Percentiles rank a stretch among this genome's conserved stretches.
Conservation (phyloP, 2,113 vertebrate species). For the Psammodynastes pulverulentus region DNA sequence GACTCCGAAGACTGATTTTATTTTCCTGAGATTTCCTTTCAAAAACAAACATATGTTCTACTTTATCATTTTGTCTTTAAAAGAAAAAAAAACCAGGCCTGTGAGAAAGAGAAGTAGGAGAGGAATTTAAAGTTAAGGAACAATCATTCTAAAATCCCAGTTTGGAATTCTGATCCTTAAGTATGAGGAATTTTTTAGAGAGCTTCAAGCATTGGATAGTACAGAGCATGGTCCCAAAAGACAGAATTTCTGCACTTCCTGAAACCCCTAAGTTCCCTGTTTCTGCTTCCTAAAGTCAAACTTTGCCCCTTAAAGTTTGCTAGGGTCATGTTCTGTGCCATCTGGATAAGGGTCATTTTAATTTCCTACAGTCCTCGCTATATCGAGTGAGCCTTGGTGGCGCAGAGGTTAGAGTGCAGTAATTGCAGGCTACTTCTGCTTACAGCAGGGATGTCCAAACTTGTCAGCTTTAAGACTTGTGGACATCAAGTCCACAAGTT, state of each 20-base stretch:
- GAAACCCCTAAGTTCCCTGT: background rate
- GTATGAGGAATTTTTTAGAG: constrained; percentile 43
- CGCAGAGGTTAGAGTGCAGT: too few relatives aligned
- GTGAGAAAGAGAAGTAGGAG: background rate
- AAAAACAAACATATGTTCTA: constrained; percentile 58
- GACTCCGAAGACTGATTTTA: constrained; percentile 33
- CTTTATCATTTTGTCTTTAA: constrained; percentile 62
- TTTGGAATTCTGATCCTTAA: constrained; percentile 24
- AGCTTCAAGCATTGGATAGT: constrained; percentile 34
- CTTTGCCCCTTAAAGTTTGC: background rate
- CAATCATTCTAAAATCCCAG: constrained; percentile 44
- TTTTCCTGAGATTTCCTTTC: constrained; percentile 46
- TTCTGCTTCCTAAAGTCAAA: too few relatives aligned
- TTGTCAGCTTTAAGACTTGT: too few relatives aligned
- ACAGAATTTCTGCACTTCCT: constrained; percentile 6
- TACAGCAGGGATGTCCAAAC: too few relatives aligned
- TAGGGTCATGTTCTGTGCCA: background rate
- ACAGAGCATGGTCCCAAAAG: constrained; percentile 23
- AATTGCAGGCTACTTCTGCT: too few relatives aligned
- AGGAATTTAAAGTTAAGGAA: constrained; percentile 47
- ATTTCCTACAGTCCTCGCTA: background rate
- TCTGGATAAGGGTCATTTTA: background rate
- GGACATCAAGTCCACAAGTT: too few relatives aligned
- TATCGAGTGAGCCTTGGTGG: too few relatives aligned
- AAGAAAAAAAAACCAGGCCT: constrained; percentile 13